A percentile compares a stretch with the other conserved stretches of the same genome.
These are phyloP conservation scores for Acropternis orthonyx DNA, from an alignment of 2,797 vertebrate species.

Conservation along the genomic window DNA sequence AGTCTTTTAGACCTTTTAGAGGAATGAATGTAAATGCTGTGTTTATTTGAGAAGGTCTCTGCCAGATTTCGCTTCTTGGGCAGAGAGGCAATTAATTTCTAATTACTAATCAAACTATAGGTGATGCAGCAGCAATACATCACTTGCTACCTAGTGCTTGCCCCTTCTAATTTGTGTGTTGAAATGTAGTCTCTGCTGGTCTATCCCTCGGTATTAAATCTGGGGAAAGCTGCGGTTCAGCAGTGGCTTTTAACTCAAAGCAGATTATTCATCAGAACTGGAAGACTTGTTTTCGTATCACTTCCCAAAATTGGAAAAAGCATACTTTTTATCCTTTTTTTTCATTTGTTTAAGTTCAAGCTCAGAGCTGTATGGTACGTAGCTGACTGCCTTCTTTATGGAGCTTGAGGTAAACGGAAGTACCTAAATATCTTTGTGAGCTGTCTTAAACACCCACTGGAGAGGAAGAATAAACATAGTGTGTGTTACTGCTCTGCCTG, in stretches of 20 bases:
- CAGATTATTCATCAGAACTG: not conserved
- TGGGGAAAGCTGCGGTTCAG: not conserved
- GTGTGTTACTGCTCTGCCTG: not conserved
- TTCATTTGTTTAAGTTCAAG: not conserved
- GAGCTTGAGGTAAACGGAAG: not conserved
- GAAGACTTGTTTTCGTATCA: not conserved
- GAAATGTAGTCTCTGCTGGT: not conserved
- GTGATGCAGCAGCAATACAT: not conserved
- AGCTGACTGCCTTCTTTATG: not conserved
- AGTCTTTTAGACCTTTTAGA: not conserved
- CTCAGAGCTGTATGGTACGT: not conserved
- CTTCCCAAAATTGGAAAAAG: not conserved
- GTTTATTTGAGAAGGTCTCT: not conserved
- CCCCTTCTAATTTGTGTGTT: not conserved
- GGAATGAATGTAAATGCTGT: not conserved
- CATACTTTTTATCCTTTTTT: not conserved
- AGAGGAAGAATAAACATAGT: not conserved
- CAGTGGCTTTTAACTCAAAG: not conserved
- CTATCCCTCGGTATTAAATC: not conserved
- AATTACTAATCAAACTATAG: conserved; percentile 12
- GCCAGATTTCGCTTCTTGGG: not conserved
- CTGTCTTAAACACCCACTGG: not conserved
- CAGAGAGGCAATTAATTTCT: not conserved
- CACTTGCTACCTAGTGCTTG: not conserved
- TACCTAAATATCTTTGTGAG: not conserved